A percentile compares a stretch with the other conserved stretches of the same genome.
Evolutionary conservation across 92 coral and sea anemone species (phyloP).

Genomic region (Phenganax marumi): DNA sequence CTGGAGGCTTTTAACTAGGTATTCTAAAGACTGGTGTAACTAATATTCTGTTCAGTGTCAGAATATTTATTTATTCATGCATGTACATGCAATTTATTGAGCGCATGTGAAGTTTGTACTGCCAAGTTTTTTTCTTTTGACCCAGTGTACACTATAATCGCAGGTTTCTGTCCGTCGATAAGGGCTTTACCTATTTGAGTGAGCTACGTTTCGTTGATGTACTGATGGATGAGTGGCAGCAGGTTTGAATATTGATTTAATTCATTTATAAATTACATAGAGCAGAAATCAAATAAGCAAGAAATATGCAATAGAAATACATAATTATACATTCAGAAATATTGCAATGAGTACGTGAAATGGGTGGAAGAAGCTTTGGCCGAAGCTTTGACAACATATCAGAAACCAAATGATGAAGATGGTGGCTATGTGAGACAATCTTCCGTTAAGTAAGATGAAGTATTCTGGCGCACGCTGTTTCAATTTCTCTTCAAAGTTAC

Average conservation of each 20-base stretch:
- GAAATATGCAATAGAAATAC: background rate
- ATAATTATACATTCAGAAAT: constrained; percentile 52
- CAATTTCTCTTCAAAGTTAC: background rate
- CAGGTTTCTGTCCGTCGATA: constrained; percentile 93
- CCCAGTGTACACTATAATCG: no score
- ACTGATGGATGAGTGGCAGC: constrained; percentile 80
- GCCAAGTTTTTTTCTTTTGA: background rate
- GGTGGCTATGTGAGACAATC: constrained; percentile 76
- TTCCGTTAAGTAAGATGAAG: constrained; percentile 63
- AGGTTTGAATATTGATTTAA: constrained; percentile 48
- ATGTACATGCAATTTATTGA: background rate
- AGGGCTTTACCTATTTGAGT: constrained; percentile 72
- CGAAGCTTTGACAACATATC: constrained; percentile 88
- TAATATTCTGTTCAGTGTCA: background rate
- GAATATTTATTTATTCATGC: background rate
- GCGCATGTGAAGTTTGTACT: background rate
- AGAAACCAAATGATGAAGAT: constrained; percentile 83
- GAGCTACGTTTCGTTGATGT: constrained; percentile 66
- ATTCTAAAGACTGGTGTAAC: background rate
- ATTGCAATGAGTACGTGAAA: constrained; percentile 71
- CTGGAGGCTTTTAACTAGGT: constrained; percentile 86
- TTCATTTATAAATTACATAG: background rate
- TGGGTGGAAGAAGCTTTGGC: constrained; percentile 97
- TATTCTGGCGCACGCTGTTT: background rate
- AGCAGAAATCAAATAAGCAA: no score